These are phyloP conservation scores for Andrena chrysosceles DNA, from an alignment of 2,888 invertebrate genomes.

Conservation along the genomic window DNA sequence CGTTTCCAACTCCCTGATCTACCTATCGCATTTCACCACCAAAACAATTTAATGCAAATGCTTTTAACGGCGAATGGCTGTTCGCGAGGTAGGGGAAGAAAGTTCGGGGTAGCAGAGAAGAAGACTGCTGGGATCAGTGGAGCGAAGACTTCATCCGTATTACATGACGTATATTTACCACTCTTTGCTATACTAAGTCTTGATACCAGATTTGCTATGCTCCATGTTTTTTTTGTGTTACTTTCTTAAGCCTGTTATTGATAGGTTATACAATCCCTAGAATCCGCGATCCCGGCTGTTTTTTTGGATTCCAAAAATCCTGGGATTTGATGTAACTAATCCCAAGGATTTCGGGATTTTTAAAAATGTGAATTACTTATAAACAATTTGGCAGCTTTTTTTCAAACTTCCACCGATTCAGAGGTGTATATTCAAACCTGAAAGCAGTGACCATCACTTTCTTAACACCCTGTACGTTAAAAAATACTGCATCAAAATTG, in stretches of 20 bases:
- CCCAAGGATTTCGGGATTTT: too few species aligned
- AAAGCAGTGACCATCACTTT: too few species aligned
- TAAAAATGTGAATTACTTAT: too few species aligned
- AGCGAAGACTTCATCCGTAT: constrained; percentile 65
- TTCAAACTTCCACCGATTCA: too few species aligned
- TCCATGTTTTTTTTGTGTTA: background rate
- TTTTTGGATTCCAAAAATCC: too few species aligned
- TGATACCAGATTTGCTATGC: background rate
- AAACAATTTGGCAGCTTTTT: too few species aligned
- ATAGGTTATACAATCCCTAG: too few species aligned
- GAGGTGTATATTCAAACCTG: too few species aligned
- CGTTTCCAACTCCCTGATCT: constrained; percentile 31
- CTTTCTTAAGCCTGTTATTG: background rate
- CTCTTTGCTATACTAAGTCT: constrained; percentile 50
- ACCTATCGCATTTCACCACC: constrained; percentile 28
- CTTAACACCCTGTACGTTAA: too few species aligned
- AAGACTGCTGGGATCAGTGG: constrained; percentile 57
- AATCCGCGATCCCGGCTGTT: too few species aligned
- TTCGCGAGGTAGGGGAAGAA: constrained; percentile 23
- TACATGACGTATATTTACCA: constrained; percentile 60
- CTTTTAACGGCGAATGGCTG: constrained; percentile 69
- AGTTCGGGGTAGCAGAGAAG: constrained; percentile 13
- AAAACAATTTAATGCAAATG: constrained; percentile 72
- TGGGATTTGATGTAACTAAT: too few species aligned
- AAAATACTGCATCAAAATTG: too few species aligned